Conservation (phyloP, 2,888 invertebrate species). For the Stictocephala bisonia region DNA sequence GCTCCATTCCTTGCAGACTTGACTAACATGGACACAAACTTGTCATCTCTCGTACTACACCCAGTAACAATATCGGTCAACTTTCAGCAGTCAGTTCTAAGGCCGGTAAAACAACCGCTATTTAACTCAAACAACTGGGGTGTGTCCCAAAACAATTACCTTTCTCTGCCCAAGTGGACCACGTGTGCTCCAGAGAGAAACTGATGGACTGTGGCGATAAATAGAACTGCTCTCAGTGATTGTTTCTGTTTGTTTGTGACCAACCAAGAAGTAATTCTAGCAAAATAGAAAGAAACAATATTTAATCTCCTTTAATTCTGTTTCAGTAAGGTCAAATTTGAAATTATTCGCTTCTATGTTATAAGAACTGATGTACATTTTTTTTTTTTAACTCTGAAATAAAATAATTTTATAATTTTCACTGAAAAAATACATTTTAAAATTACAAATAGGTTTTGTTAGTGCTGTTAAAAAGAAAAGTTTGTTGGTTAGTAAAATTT, state of each 20-base stretch:
- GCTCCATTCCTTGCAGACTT: constrained; percentile 71
- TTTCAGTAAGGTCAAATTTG: no score
- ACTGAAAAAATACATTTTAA: no score
- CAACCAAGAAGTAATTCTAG: no score
- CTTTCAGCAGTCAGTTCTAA: constrained; percentile 66
- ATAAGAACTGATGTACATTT: no score
- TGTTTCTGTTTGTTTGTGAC: neutral
- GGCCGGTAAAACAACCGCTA: neutral
- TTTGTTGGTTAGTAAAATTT: no score
- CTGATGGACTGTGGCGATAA: neutral
- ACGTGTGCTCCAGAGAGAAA: constrained; percentile 41
- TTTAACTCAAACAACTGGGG: constrained; percentile 17
- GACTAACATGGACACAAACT: constrained; percentile 59
- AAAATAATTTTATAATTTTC: no score
- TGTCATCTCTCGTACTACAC: constrained; percentile 72
- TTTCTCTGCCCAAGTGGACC: constrained; percentile 47
- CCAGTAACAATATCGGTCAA: constrained; percentile 93
- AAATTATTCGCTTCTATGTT: no score
- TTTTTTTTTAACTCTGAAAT: no score
- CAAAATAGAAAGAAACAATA: no score
- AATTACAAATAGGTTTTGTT: no score
- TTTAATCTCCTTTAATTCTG: no score
- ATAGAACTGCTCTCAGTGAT: neutral
- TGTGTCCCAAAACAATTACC: constrained; percentile 27
- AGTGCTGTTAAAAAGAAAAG: no score